Conservation (phyloP, 2,797 vertebrate genomes). For the Australoheros facetus region DNA sequence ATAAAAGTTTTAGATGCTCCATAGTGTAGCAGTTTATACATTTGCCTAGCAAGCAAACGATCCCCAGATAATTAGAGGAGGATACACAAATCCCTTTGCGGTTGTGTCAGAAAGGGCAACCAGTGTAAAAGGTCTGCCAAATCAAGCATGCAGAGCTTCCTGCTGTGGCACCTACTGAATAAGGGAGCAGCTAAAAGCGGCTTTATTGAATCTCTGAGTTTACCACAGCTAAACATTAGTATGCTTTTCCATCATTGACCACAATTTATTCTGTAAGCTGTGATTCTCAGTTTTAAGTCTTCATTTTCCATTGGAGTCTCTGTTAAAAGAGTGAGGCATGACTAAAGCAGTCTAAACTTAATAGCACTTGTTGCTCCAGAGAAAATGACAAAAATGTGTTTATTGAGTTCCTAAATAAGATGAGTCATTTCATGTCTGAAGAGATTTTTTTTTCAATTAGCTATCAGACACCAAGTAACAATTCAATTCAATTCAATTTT, state of each 20-base stretch:
- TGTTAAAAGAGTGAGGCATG: background rate
- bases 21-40: background rate
- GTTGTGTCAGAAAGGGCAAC: background rate
- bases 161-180: background rate
- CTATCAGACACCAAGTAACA: background rate
- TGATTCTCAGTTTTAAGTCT: background rate
- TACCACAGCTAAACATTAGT: background rate
- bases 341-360: background rate
- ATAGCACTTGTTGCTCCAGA: background rate
- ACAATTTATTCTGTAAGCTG: background rate
- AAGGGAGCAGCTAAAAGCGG: background rate
- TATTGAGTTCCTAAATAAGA: background rate
- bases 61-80: background rate
- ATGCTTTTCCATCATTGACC: background rate
- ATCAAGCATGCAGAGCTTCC: background rate
- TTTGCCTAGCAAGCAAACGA: background rate
- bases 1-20: fast-evolving
- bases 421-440: background rate
- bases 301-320: background rate
- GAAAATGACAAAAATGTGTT: background rate
- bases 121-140: background rate
- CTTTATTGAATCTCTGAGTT: background rate
- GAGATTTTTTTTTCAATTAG: constrained; percentile 16
- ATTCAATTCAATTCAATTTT: too few species aligned
- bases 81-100: background rate